A percentile compares a stretch with the other conserved stretches of the same genome.
phyloP scores from a whole-genome alignment of 2,888 invertebrate genomes.

The Mimachlamys varia region DNA sequence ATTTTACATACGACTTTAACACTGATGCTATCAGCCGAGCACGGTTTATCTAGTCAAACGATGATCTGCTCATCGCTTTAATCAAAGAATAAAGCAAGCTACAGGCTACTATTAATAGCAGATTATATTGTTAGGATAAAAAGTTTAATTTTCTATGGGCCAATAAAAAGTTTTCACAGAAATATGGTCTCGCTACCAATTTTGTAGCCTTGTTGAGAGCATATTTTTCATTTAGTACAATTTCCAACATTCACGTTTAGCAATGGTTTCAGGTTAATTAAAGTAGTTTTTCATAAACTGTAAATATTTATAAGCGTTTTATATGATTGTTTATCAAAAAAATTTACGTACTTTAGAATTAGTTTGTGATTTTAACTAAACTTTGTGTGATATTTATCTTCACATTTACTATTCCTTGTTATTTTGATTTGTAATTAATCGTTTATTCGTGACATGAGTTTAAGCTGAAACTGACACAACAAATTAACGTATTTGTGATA shows the following conservation, averaged over 20 bases:
- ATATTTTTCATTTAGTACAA: not conserved
- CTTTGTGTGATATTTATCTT: too few species aligned
- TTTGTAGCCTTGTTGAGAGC: not conserved
- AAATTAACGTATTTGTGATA: constrained; percentile 23
- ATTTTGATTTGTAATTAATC: not conserved
- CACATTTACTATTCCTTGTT: not conserved
- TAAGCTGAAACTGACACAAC: not conserved
- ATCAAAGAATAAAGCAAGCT: not conserved
- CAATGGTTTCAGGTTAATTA: too few species aligned
- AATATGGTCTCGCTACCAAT: not conserved
- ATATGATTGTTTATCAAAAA: too few species aligned
- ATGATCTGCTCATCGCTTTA: constrained; percentile 12
- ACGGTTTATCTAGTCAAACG: not conserved
- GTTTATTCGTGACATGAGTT: not conserved
- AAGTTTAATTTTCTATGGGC: constrained; percentile 21
- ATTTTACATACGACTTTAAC: constrained; percentile 34
- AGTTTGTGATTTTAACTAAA: too few species aligned
- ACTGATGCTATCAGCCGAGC: not conserved
- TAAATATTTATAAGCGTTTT: too few species aligned
- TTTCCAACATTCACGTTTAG: too few species aligned
- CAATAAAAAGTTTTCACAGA: constrained; percentile 9
- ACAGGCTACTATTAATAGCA: constrained; percentile 11
- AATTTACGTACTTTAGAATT: too few species aligned
- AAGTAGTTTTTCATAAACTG: too few species aligned
- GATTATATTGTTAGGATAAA: constrained; percentile 34